phyloP scores from a whole-genome alignment of 2,888 invertebrate species.

The Actias luna region DNA sequence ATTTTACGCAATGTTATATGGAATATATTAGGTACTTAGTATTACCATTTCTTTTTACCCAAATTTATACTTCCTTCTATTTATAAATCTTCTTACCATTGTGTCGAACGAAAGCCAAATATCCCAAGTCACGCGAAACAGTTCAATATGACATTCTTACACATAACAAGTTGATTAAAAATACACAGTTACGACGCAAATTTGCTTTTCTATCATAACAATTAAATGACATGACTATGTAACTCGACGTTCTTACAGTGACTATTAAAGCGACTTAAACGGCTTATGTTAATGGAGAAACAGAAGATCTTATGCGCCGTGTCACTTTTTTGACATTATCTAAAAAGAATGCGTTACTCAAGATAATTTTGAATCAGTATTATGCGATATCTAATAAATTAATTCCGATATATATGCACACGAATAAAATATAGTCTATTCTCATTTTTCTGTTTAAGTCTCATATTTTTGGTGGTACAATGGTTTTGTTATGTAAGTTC shows the following conservation, averaged over 20 bases:
- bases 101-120: background rate
- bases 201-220: constrained; percentile 26
- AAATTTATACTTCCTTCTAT: background rate
- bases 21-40: background rate
- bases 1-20: background rate
- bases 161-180: background rate
- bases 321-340: constrained; percentile 26
- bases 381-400: background rate
- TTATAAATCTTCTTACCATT: constrained; percentile 11
- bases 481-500: too few relatives aligned
- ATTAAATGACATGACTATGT: constrained; percentile 19
- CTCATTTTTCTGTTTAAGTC: background rate
- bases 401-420: background rate
- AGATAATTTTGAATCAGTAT: constrained; percentile 18
- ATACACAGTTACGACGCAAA: background rate
- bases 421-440: background rate
- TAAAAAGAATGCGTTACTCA: constrained; percentile 19
- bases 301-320: constrained; percentile 26
- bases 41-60: background rate
- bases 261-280: constrained; percentile 14
- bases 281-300: background rate
- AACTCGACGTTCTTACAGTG: constrained; percentile 19
- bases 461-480: background rate
- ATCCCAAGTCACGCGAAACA: background rate
- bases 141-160: background rate